A percentile compares a stretch with the other conserved stretches of the same genome.
Conservation (phyloP, 2,113 vertebrate genomes). For the Malurus melanocephalus region DNA sequence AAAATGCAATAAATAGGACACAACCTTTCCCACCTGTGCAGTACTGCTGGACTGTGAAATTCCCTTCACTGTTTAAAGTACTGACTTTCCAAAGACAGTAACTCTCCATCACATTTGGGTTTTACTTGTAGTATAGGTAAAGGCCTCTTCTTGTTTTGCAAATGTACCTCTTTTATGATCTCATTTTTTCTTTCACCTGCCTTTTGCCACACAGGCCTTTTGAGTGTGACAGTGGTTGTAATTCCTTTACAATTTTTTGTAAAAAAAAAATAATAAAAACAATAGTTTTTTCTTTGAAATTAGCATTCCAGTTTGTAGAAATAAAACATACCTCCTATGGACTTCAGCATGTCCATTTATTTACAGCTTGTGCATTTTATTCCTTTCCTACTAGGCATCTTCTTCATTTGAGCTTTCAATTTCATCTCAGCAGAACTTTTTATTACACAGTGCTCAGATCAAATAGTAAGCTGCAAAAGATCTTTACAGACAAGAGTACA, state of each 20-base stretch:
- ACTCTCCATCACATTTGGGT: not conserved
- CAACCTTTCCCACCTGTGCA: not conserved
- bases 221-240: not conserved
- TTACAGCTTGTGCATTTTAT: not conserved
- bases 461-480: not conserved
- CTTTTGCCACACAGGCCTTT: not conserved
- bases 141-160: not conserved
- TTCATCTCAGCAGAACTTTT: not conserved
- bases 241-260: not conserved
- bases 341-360: not conserved
- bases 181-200: not conserved
- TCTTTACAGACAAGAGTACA: not conserved
- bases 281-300: not conserved
- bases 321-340: not conserved
- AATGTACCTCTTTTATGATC: not conserved
- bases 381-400: not conserved
- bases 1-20: not conserved
- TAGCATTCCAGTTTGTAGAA: not conserved
- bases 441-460: not conserved
- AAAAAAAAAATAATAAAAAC: no score
- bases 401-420: slow-evolving; percentile 9
- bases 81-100: not conserved
- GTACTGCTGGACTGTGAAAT: not conserved
- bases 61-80: not conserved
- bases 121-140: not conserved